Conservation (phyloP, 2,797 vertebrate genomes). For the Halcyon smyrnensis region DNA sequence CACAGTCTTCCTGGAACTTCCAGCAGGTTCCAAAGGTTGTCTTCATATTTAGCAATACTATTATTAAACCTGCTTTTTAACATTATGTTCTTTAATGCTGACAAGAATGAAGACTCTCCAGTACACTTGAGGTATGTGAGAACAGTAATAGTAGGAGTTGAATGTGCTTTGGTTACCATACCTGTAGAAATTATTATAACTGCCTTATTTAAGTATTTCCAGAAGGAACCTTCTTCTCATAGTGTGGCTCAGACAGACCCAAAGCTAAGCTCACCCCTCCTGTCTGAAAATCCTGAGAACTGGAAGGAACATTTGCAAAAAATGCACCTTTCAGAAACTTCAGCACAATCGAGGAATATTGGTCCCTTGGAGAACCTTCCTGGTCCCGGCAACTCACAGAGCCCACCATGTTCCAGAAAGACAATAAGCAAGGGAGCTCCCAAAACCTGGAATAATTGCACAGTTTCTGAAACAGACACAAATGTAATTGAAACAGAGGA, state of each 20-base stretch:
- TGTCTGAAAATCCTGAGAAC: neutral
- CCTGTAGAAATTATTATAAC: constrained; percentile 64
- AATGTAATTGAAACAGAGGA: neutral
- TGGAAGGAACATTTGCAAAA: constrained; percentile 5
- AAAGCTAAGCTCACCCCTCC: neutral
- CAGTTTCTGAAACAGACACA: neutral
- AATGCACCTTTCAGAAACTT: neutral
- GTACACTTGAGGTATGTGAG: neutral
- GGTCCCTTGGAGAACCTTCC: neutral
- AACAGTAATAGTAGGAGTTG: constrained; percentile 64
- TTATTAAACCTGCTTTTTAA: constrained; percentile 67
- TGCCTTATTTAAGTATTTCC: constrained; percentile 69
- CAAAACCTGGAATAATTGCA: neutral
- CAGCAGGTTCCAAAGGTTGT: constrained; percentile 75
- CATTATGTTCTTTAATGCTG: constrained; percentile 74
- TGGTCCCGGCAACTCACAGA: neutral
- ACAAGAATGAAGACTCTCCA: neutral
- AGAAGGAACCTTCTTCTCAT: neutral
- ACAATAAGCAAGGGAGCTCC: neutral
- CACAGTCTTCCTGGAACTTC: neutral
- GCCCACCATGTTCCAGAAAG: neutral
- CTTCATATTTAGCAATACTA: constrained; percentile 69
- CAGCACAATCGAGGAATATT: neutral
- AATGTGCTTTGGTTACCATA: constrained; percentile 72
- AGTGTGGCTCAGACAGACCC: neutral